Evolutionary conservation across 2,113 vertebrate genomes (phyloP).

Genomic region (Nyctibius bracteatus): DNA sequence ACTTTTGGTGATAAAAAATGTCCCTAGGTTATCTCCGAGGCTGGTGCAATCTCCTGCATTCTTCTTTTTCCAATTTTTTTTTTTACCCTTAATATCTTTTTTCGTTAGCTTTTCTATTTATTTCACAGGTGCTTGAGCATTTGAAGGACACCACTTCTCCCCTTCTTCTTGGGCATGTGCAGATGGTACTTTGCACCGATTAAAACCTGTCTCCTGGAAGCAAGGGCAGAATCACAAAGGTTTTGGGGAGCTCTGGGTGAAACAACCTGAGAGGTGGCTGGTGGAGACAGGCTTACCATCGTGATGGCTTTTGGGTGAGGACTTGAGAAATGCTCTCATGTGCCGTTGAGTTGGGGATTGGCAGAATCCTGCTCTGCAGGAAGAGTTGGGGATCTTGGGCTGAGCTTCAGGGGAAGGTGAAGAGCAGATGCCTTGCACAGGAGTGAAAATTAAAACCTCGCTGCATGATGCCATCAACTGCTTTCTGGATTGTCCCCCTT

Average conservation of each 20-base stretch:
- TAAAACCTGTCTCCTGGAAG: not conserved
- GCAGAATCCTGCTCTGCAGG: not conserved
- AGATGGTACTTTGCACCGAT: not conserved
- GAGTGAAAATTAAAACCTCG: not conserved
- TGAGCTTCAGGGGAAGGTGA: not conserved
- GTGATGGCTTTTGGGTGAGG: not conserved
- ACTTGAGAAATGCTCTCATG: not conserved
- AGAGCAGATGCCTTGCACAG: not conserved
- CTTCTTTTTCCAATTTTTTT: not conserved
- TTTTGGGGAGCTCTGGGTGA: not conserved
- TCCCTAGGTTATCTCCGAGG: constrained; percentile 48
- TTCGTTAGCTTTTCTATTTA: not conserved
- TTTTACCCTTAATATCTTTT: not conserved
- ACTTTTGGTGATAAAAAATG: constrained; percentile 47
- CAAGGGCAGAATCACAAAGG: not conserved
- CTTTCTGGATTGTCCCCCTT: not conserved
- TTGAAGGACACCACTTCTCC: not conserved
- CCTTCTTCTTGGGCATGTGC: not conserved
- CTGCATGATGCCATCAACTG: accelerated
- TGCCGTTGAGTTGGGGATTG: not conserved
- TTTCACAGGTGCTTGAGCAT: constrained; percentile 20
- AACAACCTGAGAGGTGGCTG: not conserved
- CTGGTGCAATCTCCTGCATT: constrained; percentile 31
- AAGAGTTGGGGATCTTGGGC: not conserved
- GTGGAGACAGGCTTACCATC: not conserved